A percentile compares a stretch with the other conserved stretches of the same genome.
These are phyloP conservation scores for Psittacula derbiana DNA, from an alignment of 2,797 vertebrate species.

Conservation along the genomic window DNA sequence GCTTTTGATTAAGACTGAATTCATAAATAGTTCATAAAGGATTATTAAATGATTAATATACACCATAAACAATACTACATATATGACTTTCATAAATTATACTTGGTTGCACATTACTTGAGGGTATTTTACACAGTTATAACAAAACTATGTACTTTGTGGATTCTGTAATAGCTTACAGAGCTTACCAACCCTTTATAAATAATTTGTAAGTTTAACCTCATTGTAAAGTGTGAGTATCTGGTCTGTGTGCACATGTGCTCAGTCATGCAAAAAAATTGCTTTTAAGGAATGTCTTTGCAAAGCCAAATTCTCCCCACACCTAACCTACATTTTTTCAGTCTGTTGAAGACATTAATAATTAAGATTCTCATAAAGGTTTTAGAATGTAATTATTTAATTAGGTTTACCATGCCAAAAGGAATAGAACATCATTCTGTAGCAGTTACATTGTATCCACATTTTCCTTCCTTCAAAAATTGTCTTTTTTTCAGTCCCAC, in stretches of 20 bases:
- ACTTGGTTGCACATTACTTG: conserved; percentile 1
- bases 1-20: background rate
- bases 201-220: conserved; percentile 36
- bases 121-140: background rate
- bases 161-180: conserved; percentile 27
- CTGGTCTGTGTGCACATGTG: background rate
- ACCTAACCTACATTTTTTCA: conserved; percentile 46
- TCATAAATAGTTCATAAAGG: conserved; percentile 53
- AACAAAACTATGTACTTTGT: conserved; percentile 22
- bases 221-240: conserved; percentile 49
- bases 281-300: conserved; percentile 36
- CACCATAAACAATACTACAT: conserved; percentile 3
- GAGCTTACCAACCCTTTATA: conserved; percentile 16
- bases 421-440: background rate
- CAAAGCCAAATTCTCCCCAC: conserved; percentile 11
- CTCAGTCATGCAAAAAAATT: conserved; percentile 30
- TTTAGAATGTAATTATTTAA: conserved; percentile 45
- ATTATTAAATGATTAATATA: conserved; percentile 54
- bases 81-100: conserved; percentile 40
- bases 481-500: background rate
- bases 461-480: background rate
- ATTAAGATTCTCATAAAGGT: conserved; percentile 39
- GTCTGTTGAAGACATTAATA: conserved; percentile 17
- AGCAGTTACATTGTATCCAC: background rate
- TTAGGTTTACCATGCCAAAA: background rate